Percentiles rank a stretch among this genome's conserved stretches.
phyloP scores from a whole-genome alignment of 2,113 vertebrate genomes.

The Merops nubicus region DNA sequence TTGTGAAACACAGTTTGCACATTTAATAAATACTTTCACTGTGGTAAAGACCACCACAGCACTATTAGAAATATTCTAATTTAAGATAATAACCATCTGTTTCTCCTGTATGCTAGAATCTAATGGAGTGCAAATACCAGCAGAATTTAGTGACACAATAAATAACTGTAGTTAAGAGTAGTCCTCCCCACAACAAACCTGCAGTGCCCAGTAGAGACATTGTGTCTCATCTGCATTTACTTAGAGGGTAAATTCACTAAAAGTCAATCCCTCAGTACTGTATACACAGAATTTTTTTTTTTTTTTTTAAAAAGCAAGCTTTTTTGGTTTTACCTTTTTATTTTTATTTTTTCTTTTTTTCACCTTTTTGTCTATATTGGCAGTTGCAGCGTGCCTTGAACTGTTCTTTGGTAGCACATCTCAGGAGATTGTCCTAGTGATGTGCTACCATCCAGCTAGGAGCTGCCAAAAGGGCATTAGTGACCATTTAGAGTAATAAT shows the following conservation, averaged over 20 bases:
- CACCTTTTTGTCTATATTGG: no score
- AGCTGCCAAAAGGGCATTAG: not conserved
- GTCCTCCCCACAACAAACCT: not conserved
- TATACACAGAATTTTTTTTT: no score
- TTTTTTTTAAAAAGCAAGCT: no score
- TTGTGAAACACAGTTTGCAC: not conserved
- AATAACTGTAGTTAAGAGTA: not conserved
- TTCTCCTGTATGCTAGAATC: not conserved
- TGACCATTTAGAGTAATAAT: not conserved
- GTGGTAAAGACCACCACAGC: not conserved
- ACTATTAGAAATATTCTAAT: not conserved
- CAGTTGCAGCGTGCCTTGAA: no score
- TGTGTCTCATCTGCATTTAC: not conserved
- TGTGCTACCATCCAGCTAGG: not conserved
- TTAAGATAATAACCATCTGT: not conserved
- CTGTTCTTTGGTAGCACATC: not conserved
- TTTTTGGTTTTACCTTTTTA: no score
- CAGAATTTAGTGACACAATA: not conserved
- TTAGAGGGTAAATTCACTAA: not conserved
- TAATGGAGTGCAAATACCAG: not conserved
- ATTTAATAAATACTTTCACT: not conserved
- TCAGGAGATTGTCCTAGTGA: not conserved
- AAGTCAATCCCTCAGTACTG: not conserved
- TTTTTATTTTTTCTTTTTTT: no score
- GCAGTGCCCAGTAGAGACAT: not conserved